Conservation (phyloP, 2,888 invertebrate species). For the Lochmaea crataegi region DNA sequence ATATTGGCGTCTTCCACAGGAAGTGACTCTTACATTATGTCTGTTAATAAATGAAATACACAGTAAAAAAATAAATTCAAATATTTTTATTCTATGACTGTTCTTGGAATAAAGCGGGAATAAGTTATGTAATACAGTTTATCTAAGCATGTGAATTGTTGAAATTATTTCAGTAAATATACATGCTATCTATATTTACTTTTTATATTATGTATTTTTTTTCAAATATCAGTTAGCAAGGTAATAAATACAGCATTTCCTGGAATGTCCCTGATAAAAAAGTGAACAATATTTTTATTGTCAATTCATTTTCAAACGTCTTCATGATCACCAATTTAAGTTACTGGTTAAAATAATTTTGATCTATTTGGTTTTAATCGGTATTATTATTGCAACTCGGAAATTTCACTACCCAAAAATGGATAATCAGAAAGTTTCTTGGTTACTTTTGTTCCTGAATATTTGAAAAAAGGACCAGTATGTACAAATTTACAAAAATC, state of each 20-base stretch:
- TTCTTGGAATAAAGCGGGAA: conserved; percentile 1
- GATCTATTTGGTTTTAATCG: too few species aligned
- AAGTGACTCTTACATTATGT: conserved; percentile 10
- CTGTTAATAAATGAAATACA: conserved; percentile 1
- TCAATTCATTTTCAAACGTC: not conserved
- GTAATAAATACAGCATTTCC: not conserved
- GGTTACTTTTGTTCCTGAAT: too few species aligned
- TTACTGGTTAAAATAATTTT: too few species aligned
- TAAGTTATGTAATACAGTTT: conserved; percentile 8
- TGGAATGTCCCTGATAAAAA: not conserved
- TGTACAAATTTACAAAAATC: too few species aligned
- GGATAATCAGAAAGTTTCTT: too few species aligned
- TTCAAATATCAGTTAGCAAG: too few species aligned
- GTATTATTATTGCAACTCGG: too few species aligned
- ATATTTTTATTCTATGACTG: not conserved
- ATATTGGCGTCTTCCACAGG: conserved; percentile 1
- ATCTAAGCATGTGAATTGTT: conserved; percentile 7
- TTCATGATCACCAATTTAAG: too few species aligned
- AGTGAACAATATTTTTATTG: not conserved
- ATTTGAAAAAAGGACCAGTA: too few species aligned
- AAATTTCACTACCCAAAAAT: too few species aligned
- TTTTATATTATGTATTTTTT: not conserved
- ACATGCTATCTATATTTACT: not conserved
- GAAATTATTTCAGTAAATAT: not conserved
- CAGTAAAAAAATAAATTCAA: not conserved